Evolutionary conservation across 2,113 vertebrate species (phyloP).

Genomic region (Hydropotes inermis): DNA sequence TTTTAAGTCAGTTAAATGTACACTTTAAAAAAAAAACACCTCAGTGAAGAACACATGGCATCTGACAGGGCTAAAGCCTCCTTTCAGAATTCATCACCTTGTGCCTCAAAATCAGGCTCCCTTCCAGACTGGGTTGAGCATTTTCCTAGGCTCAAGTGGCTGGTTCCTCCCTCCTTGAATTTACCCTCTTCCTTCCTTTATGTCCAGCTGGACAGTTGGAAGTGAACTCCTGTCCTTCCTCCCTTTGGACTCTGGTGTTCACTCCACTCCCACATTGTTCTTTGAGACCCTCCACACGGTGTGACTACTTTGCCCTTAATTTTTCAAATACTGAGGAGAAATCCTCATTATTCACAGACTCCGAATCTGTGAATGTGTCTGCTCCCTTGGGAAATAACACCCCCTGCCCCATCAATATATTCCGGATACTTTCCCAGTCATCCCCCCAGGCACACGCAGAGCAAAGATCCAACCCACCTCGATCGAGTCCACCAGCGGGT

Average conservation of each 20-base stretch:
- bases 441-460: neutral
- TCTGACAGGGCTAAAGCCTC: neutral
- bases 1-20: neutral
- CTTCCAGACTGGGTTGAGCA: neutral
- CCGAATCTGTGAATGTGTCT: neutral
- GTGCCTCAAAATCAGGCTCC: neutral
- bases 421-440: neutral
- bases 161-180: neutral
- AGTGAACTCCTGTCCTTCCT: neutral
- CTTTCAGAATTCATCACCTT: neutral
- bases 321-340: neutral
- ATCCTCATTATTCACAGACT: neutral
- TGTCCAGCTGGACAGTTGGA: neutral
- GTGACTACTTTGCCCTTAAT: neutral
- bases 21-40: neutral
- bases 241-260: neutral
- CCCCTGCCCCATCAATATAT: neutral
- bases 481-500: neutral
- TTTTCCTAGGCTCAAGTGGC: neutral
- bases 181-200: neutral
- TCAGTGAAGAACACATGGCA: neutral
- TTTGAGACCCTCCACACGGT: neutral
- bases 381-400: neutral
- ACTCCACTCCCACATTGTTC: neutral
- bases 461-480: neutral